Percentiles rank a stretch among this genome's conserved stretches.
phyloP scores from a whole-genome alignment of 1,140 invertebrate species.

The Andricus grossulariae region DNA sequence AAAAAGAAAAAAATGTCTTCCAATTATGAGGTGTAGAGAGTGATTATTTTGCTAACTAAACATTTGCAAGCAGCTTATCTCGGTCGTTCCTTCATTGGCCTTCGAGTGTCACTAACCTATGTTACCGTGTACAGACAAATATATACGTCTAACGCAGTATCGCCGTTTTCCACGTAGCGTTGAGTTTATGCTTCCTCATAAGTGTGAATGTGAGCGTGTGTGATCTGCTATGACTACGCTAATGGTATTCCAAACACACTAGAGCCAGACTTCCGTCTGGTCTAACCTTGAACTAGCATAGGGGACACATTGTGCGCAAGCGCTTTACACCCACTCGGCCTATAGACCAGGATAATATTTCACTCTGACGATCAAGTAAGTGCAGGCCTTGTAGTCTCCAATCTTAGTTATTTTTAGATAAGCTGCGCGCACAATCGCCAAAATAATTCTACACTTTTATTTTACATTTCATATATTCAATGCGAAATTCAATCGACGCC shows the following conservation, averaged over 20 bases:
- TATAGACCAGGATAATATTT: slow-evolving; percentile 15
- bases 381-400: slow-evolving; percentile 19
- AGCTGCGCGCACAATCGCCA: too few relatives aligned
- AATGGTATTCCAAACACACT: slow-evolving; percentile 67
- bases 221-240: slow-evolving; percentile 50
- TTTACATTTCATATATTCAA: too few relatives aligned
- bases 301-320: slow-evolving; percentile 50
- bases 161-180: slow-evolving; percentile 49
- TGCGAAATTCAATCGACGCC: too few relatives aligned
- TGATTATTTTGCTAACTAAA: slow-evolving; percentile 7
- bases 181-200: slow-evolving; percentile 44
- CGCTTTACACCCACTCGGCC: slow-evolving; percentile 32
- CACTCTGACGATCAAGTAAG: slow-evolving; percentile 15
- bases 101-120: slow-evolving; percentile 65
- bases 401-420: slow-evolving; percentile 21
- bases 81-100: slow-evolving; percentile 34
- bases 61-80: slow-evolving; percentile 18
- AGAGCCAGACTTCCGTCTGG: slow-evolving; percentile 66
- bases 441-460: too few relatives aligned
- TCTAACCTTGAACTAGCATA: slow-evolving; percentile 67
- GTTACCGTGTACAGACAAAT: slow-evolving; percentile 49
- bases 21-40: background rate
- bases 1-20: background rate
- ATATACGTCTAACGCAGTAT: slow-evolving; percentile 58
- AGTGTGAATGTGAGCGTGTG: slow-evolving; percentile 30